Evolutionary conservation across 1,140 invertebrate species (phyloP), one percentile per base, ranked within the genome.

Genomic region (Lineus longissimus): DNA sequence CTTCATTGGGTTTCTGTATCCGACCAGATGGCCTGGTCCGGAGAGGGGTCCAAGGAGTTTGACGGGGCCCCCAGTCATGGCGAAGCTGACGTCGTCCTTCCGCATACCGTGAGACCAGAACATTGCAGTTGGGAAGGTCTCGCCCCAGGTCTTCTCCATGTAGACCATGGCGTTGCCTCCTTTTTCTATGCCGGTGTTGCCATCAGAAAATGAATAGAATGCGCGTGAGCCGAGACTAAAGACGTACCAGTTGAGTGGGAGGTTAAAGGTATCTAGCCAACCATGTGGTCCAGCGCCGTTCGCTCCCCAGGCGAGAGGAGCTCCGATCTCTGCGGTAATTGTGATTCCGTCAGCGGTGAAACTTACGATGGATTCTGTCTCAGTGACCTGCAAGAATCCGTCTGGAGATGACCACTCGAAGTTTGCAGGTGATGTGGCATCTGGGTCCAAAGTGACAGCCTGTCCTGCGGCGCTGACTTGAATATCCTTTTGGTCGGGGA

Each of bases 201-300:
- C 23, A 54, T 73, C 63, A 4, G 30, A 55, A 33, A 72, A 61
- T 55, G 45, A 69, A 73, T 30, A 43, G 2, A 25, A 58, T 2
- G 71, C 63, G 1, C 61, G 57, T 13, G 73, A 75, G 9, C 69
- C 22, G 2, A 75, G 51, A 65, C 73, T 75, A 41, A 67, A 75
- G 7, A 75, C 73, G 62, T 73, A 75, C 73, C 73, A 75, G 54
- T 73, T 69, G 11, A 75, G 40, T 17, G 73, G 73, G 11, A 75
- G 45, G 30, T 61, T 63, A 0, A 73, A 66, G 17, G 72, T 31
- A 43, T 72, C 59, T 13, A 71, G 59, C 70, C 69, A 73, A 7
- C 72, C 65, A 55, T 72, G 71, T 0, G 73, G 73, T 27, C 73
- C 73, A 41, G 63, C 66, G 0, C 73, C 73, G n/a, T 61, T 7